Evolutionary conservation across 1,140 invertebrate genomes (phyloP).

Genomic region (Cepaea nemoralis): DNA sequence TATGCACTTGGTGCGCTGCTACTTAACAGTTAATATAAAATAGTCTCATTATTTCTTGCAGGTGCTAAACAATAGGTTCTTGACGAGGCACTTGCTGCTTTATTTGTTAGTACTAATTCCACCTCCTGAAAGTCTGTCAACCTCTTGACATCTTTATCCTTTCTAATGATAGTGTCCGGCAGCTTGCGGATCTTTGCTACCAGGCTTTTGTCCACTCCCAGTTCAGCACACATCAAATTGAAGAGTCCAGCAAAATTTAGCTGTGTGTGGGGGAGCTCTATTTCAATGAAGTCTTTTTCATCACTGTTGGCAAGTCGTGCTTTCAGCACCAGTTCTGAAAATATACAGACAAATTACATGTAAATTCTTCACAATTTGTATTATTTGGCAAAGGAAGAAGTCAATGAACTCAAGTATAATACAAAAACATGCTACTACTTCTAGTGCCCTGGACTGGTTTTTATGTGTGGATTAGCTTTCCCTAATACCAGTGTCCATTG

Average conservation of each 20-base stretch:
- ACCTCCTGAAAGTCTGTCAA: conserved; percentile 79
- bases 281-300: conserved; percentile 82
- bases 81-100: conserved; percentile 49
- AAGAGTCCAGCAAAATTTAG: conserved; percentile 77
- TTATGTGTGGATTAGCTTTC: too few relatives aligned
- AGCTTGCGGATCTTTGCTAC: conserved; percentile 80
- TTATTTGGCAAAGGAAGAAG: too few relatives aligned
- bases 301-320: conserved; percentile 77
- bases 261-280: conserved; percentile 76
- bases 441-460: too few relatives aligned
- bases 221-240: conserved; percentile 78
- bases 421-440: too few relatives aligned
- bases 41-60: conserved; percentile 47
- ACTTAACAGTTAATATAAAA: conserved; percentile 50
- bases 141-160: conserved; percentile 81
- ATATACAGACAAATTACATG: neutral
- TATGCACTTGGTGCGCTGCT: too few relatives aligned
- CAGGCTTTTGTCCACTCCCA: conserved; percentile 76
- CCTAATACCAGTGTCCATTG: too few relatives aligned
- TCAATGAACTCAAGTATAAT: too few relatives aligned
- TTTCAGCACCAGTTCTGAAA: conserved; percentile 80
- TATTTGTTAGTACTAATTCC: conserved; percentile 77
- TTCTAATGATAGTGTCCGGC: conserved; percentile 80
- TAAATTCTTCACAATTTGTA: neutral
- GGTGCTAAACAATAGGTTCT: conserved; percentile 41